A percentile compares a stretch with the other conserved stretches of the same genome.
These are phyloP conservation scores for Setophaga coronata DNA, from an alignment of 2,113 vertebrate genomes.

Conservation along the genomic window DNA sequence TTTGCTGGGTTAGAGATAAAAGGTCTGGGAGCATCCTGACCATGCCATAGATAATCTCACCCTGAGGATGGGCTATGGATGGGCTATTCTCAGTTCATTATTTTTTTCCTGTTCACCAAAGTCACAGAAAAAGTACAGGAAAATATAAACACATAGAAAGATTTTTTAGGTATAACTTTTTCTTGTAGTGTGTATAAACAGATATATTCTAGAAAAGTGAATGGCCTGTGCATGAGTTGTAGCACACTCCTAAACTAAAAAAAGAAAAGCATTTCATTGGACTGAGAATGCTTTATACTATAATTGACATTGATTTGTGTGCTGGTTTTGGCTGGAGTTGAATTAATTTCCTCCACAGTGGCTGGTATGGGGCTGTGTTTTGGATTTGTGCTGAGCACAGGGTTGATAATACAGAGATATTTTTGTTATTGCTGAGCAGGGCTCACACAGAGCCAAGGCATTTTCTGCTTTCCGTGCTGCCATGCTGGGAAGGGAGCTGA, in stretches of 20 bases:
- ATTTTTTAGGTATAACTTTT: background rate
- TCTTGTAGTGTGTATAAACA: background rate
- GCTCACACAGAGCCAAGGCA: background rate
- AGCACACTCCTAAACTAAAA: background rate
- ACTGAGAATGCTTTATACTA: background rate
- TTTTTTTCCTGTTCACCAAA: background rate
- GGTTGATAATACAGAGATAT: background rate
- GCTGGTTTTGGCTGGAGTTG: background rate
- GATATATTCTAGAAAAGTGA: background rate
- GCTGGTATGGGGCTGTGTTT: background rate
- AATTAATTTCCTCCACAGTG: background rate
- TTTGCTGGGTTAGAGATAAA: background rate
- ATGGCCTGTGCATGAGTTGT: background rate
- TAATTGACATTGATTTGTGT: background rate
- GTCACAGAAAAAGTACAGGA: background rate
- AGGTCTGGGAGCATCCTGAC: background rate
- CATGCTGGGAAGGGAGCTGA: background rate
- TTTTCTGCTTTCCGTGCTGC: background rate
- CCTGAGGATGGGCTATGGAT: background rate
- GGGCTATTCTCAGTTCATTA: background rate
- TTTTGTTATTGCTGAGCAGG: background rate
- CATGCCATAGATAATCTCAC: background rate
- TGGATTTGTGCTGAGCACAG: background rate
- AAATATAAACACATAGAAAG: background rate
- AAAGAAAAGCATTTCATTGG: background rate